Conservation (phyloP, 2,888 invertebrate genomes). For the Agriopis aurantiaria region DNA sequence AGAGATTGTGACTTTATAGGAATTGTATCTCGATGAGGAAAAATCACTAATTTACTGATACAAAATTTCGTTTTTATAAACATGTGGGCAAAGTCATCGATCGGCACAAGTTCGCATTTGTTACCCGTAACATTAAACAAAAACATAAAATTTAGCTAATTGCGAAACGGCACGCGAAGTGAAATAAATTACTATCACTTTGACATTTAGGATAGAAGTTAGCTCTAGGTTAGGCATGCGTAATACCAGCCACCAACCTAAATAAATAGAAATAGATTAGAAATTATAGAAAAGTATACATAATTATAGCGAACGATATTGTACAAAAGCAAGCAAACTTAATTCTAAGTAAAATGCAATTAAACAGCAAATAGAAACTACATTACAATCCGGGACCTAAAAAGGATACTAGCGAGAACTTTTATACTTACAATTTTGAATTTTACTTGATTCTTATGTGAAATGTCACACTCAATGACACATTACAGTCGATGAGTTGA, state of each 20-base stretch:
- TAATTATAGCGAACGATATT: slow-evolving; percentile 7
- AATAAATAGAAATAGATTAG: not conserved
- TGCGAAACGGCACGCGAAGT: slow-evolving; percentile 7
- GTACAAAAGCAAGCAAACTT: slow-evolving; percentile 5
- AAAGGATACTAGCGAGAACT: not conserved
- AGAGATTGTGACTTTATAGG: no score
- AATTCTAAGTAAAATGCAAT: not conserved
- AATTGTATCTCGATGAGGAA: not conserved
- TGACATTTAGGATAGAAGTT: slow-evolving; percentile 5
- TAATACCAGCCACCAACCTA: slow-evolving; percentile 2
- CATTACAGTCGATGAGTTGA: not conserved
- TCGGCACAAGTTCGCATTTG: slow-evolving; percentile 5
- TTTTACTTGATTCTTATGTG: not conserved
- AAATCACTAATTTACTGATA: not conserved
- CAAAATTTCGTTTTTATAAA: not conserved
- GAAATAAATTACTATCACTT: slow-evolving; percentile 8
- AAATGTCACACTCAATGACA: no score
- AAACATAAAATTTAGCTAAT: slow-evolving; percentile 15
- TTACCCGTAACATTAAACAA: not conserved
- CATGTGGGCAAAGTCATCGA: not conserved
- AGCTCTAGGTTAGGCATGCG: not conserved
- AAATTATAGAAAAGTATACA: not conserved
- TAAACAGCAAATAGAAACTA: not conserved
- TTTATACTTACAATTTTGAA: not conserved
- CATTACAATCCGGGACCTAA: not conserved